Evolutionary conservation across 2,888 invertebrate genomes (phyloP), one percentile per base, ranked within the genome.

Genomic region (Drosophila subsilvestris): DNA sequence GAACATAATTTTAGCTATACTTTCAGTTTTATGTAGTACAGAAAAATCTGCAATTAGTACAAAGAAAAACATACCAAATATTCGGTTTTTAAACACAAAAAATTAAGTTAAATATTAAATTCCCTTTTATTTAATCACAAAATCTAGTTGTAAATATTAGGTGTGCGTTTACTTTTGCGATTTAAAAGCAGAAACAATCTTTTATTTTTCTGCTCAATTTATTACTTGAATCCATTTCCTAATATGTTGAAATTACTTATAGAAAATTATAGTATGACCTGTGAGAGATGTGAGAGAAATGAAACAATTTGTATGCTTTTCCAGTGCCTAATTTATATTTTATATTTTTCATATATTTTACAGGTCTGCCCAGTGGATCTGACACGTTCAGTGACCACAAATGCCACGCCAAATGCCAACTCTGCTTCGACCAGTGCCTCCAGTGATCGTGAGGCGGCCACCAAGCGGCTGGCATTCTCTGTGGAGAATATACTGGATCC

Each of bases 401-500:
- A 78, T 18, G 78, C 80, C 9, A 58, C 69, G 7, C 29, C 48
- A 0, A 88, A 74, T 53, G 72, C 76, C 20, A 84, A 61, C 22
- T 85, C 88, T n/a, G 87, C 90, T 14, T 79, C 90, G 22, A 86
- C 91, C 44, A 91, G 89, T 65, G 87, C 89, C 0, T 79, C 88
- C 3, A 88, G 90, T 59, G 92, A 92, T 57, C 90, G 92, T 20
- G 92, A 92, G 65, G 80, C 92, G 60, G 80, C 92, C 22, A 90
- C 91, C 25, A 92, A 92, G 74, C 95, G 94, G 79, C 94, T 97
- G 75, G 96, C 97, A 18, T 97, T 97, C 92, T 97, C 97, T 6
- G 97, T 97, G 22, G 97, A 97, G 93, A 97, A 97, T 90, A 97
- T 97, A 76, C 93, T 97, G 79, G 97, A 97, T 92, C 97, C 97